A percentile compares a stretch with the other conserved stretches of the same genome.
Evolutionary conservation across 2,888 invertebrate genomes (phyloP).

Genomic region (Panzeria rudis): DNA sequence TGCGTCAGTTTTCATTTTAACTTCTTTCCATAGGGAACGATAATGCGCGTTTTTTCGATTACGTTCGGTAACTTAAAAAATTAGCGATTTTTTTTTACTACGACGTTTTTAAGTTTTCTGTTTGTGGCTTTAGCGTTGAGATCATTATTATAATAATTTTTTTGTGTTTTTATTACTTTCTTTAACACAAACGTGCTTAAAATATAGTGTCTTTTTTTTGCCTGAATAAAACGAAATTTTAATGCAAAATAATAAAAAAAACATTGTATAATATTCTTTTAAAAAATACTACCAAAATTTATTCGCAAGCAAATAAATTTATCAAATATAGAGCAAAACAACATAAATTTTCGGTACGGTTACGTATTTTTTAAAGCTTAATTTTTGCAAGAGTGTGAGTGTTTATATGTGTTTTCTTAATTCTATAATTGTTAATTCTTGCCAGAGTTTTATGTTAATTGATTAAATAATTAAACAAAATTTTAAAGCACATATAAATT

Average conservation of each 20-base stretch:
- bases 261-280: slow-evolving; percentile 32
- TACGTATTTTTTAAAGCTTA: slow-evolving; percentile 17
- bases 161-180: slow-evolving; percentile 8
- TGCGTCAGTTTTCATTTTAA: slow-evolving; percentile 62
- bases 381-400: background rate
- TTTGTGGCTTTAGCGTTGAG: background rate
- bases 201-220: slow-evolving; percentile 30
- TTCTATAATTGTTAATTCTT: slow-evolving; percentile 25
- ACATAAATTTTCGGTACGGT: slow-evolving; percentile 18
- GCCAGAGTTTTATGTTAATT: slow-evolving; percentile 43
- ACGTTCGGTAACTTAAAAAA: slow-evolving; percentile 23
- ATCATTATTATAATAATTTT: slow-evolving; percentile 14
- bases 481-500: background rate
- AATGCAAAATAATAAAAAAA: slow-evolving; percentile 8
- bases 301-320: slow-evolving; percentile 44
- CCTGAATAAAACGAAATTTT: slow-evolving; percentile 2
- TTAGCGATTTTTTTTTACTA: slow-evolving; percentile 34
- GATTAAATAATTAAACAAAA: slow-evolving; percentile 40
- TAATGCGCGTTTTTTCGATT: slow-evolving; percentile 41
- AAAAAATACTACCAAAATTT: slow-evolving; percentile 29
- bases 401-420: background rate
- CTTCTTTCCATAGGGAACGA: slow-evolving; percentile 54
- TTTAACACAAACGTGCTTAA: slow-evolving; percentile 37
- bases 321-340: slow-evolving; percentile 27
- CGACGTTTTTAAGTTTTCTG: slow-evolving; percentile 7